Evolutionary conservation across 2,888 invertebrate genomes (phyloP).

Genomic region (Sarcophaga caerulescens): DNA sequence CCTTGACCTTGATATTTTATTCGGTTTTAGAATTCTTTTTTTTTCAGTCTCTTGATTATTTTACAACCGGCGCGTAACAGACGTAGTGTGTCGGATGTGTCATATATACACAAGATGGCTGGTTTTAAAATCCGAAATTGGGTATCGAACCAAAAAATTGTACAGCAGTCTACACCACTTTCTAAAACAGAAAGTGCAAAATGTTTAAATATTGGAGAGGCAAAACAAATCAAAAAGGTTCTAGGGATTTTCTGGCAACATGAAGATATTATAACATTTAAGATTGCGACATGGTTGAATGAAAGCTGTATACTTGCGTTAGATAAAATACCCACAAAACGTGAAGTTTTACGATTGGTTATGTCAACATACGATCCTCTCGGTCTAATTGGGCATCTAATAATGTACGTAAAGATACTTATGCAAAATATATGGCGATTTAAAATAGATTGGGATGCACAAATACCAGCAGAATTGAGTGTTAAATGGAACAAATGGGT

Average conservation of each 20-base stretch:
- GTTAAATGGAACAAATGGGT: conserved; percentile 57
- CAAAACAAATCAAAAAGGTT: not conserved
- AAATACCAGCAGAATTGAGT: conserved; percentile 35
- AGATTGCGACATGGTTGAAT: not conserved
- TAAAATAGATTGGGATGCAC: conserved; percentile 63
- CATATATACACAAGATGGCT: not conserved
- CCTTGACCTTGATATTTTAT: too few species aligned
- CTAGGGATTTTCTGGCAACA: not conserved
- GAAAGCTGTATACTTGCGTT: too few species aligned
- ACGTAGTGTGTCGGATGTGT: not conserved
- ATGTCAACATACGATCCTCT: conserved; percentile 68
- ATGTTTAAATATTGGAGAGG: not conserved
- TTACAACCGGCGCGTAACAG: too few species aligned
- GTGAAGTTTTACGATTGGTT: conserved; percentile 57
- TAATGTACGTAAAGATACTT: not conserved
- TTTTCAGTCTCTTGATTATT: too few species aligned
- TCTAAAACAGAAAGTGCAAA: not conserved
- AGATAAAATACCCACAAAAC: conserved; percentile 54
- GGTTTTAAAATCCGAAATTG: not conserved
- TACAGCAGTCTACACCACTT: not conserved
- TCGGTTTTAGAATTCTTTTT: too few species aligned
- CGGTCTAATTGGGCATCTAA: conserved; percentile 46
- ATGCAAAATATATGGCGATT: conserved; percentile 63
- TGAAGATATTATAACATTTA: not conserved
- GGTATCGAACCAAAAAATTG: not conserved